These are phyloP conservation scores for Tipula lateralis DNA, from an alignment of 2,888 invertebrate genomes.

Conservation along the genomic window DNA sequence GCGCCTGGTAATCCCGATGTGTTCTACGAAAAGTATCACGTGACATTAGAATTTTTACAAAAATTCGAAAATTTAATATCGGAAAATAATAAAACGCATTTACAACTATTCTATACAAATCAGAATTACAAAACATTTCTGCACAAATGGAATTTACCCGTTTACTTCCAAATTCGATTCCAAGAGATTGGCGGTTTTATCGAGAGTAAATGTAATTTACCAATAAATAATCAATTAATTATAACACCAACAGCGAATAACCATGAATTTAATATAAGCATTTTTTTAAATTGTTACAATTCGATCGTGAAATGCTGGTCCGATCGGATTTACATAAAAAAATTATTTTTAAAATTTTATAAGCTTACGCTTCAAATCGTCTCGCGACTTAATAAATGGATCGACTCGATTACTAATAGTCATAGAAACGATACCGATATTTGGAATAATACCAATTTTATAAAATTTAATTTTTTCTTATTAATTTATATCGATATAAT, in stretches of 20 bases:
- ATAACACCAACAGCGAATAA: background rate
- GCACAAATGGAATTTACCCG: slow-evolving; percentile 86
- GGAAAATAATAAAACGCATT: slow-evolving; percentile 53
- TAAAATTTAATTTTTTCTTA: slow-evolving; percentile 29
- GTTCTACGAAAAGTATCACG: slow-evolving; percentile 76
- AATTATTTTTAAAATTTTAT: slow-evolving; percentile 79
- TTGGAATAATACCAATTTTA: slow-evolving; percentile 20
- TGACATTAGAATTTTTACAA: slow-evolving; percentile 69
- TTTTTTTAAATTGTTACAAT: slow-evolving; percentile 52
- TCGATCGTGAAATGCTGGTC: slow-evolving; percentile 66
- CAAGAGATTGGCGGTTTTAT: slow-evolving; percentile 79
- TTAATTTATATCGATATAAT: slow-evolving; percentile 33
- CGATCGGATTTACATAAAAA: slow-evolving; percentile 70
- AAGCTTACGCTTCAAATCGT: slow-evolving; percentile 81
- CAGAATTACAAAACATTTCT: slow-evolving; percentile 72
- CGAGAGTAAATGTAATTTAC: slow-evolving; percentile 42
- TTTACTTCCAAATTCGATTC: slow-evolving; percentile 89
- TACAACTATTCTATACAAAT: slow-evolving; percentile 58
- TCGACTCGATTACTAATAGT: slow-evolving; percentile 35
- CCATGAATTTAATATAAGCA: slow-evolving; percentile 38
- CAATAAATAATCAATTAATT: slow-evolving; percentile 39
- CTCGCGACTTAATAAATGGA: slow-evolving; percentile 73
- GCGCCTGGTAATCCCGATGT: slow-evolving; percentile 87
- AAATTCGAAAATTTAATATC: slow-evolving; percentile 64
- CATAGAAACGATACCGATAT: background rate